Base-by-base conservation (phyloP, 2,888 invertebrate genomes). In the Gymnocheta viridis region DNA sequence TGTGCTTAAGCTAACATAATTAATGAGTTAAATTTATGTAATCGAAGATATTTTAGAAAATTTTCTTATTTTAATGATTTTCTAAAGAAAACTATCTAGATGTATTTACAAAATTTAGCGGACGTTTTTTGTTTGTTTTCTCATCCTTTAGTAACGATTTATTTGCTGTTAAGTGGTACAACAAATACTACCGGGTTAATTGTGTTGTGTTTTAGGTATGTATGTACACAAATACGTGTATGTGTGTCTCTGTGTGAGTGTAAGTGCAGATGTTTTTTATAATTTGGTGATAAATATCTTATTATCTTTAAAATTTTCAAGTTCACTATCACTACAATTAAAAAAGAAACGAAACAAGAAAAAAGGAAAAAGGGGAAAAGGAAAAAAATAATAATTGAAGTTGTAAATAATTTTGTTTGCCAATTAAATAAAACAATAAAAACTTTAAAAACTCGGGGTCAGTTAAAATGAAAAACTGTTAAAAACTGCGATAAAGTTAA, bases 291-390 rank as follows among this genome's bases (percentile, higher is more conserved):
- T 62, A 69, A 73, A 81, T 76, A 58, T 81, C 69, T 81, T 67
- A 64, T 62, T 77, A 56, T 72, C 67, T 67, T 67, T 41, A 47
- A 73, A 49, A 22, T 56, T 82, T 70, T 74, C 62, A 69, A 24
- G 17, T 70, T 70, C 58, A 73, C 14, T 66, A 47, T 76, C 76
- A 74, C 81, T 81, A 84, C 73, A 79, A 74, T 49, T 47, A 74
- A 69, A 69, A 41, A 77, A 67, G 47, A 80, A 77, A 54, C 9
- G 2, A 19, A 56, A 32, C 7, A 29, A 32, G n/a, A n/a, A 29
- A 27, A 54, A n/a, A n/a, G 22, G 41, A n/a, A 58, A 29, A 79
- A 35, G 19, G 19, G 35, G 51, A 47, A 73, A 49, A n/a, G 17
- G 47, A 19, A 19, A 60, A 47, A 47, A 72, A 64, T 4, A 51